phyloP scores from a whole-genome alignment of 2,113 vertebrate genomes.

The Hippocampus guttulatus region DNA sequence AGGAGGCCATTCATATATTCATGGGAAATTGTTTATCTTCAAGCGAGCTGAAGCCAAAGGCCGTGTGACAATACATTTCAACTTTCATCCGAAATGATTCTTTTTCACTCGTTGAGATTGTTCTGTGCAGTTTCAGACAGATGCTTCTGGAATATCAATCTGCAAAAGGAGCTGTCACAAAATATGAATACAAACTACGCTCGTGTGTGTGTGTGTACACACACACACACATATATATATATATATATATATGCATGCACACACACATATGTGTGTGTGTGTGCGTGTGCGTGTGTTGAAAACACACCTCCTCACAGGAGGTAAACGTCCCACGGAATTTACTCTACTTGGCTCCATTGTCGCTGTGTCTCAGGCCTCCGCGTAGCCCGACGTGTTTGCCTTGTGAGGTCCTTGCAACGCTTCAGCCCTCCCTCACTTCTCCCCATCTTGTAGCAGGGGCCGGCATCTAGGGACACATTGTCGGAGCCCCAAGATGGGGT shows the following conservation, averaged over 20 bases:
- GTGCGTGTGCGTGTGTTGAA: too few relatives aligned
- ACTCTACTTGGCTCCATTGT: slow-evolving; percentile 47
- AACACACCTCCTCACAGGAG: slow-evolving; percentile 28
- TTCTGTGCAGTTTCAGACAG: slow-evolving; percentile 61
- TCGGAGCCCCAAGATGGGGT: slow-evolving; percentile 30
- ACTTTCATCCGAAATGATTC: slow-evolving; percentile 70
- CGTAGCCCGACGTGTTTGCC: slow-evolving; percentile 6
- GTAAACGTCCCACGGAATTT: slow-evolving; percentile 43
- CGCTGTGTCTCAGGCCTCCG: slow-evolving; percentile 34
- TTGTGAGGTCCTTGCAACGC: slow-evolving; percentile 51
- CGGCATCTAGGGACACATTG: slow-evolving; percentile 49
- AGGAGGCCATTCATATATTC: slow-evolving; percentile 63
- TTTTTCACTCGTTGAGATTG: slow-evolving; percentile 63
- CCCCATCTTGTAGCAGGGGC: slow-evolving; percentile 41
- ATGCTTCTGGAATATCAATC: slow-evolving; percentile 59
- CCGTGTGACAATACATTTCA: slow-evolving; percentile 63
- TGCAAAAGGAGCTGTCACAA: slow-evolving; percentile 56
- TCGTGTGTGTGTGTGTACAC: not conserved
- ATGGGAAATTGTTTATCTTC: slow-evolving; percentile 76
- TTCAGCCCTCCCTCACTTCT: slow-evolving; percentile 32
- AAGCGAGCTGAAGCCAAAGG: slow-evolving; percentile 58
- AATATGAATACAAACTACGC: slow-evolving; percentile 55
- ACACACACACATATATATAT: not conserved
- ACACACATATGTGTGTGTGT: not conserved
- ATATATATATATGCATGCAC: not conserved